Base-by-base conservation (phyloP, 2,888 invertebrate genomes). In the Apantesis nais region DNA sequence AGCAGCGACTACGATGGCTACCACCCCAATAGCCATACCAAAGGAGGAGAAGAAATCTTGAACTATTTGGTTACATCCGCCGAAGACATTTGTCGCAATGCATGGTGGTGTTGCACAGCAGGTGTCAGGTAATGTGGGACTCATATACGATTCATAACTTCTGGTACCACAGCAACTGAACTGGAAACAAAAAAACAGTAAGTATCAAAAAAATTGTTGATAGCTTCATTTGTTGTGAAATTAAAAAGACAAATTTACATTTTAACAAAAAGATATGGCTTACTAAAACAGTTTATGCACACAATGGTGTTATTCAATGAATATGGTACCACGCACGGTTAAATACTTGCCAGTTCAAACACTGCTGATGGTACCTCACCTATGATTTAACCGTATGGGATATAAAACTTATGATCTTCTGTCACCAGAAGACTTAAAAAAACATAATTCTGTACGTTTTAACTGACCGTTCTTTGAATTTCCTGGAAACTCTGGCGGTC, bases 1-100 rank as follows among this genome's bases (percentile, higher is more conserved):
- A 52, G 90, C 96, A 11, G 96, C 97, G 64, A 97, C 92, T 41
- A 96, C 96, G 67, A 97, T 93, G 58, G 96, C 96, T 37, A 97
- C 91, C 39, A 95, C 95, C 65, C 97, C 97, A 67, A 97, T 92
- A 64, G 95, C 88, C 14, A 95, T 85, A 4, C 96, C 96, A 83
- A 91, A 93, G 62, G 89, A 89, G 67, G 85, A 78, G 74, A 96
- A 81, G 77, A 94, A 90, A 0, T 92, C 79, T n/a, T 86, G 85
- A 2, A 96, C 71, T 19, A 84, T 80, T 0, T 11, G 0, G 52
- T 88, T 87, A 85, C 97, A 97, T 76, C 97, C 96, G 0, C 34
- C 0, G 85, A 92, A 95, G 0, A 92, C 78, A 78, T 85, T 88
- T 62, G 75, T 0, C 1, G 83, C 2, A 22, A 81, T 79, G 85